Conservation (phyloP, 2,888 invertebrate species). For the Cephus pygmeus region DNA sequence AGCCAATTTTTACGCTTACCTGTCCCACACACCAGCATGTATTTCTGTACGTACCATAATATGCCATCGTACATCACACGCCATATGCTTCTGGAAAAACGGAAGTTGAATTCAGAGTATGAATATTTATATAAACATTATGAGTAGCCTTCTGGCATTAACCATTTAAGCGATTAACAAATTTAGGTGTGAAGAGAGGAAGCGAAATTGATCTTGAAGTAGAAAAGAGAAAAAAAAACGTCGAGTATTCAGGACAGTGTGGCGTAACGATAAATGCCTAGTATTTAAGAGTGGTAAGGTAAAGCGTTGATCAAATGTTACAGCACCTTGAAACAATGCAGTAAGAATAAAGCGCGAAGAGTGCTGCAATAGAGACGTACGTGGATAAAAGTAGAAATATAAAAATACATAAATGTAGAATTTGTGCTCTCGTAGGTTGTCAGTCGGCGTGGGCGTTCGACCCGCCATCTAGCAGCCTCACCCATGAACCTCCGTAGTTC, state of each 20-base stretch:
- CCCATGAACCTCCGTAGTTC: not conserved
- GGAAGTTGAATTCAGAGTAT: slow-evolving; percentile 19
- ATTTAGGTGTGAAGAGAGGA: too few relatives aligned
- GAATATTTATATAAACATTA: not conserved
- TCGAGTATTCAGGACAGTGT: not conserved
- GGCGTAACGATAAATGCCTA: not conserved
- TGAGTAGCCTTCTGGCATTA: not conserved
- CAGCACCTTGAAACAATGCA: not conserved
- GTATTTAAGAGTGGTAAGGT: not conserved
- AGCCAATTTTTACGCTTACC: slow-evolving; percentile 37
- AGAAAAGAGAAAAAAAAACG: too few relatives aligned
- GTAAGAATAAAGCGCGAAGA: not conserved
- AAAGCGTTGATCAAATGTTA: not conserved
- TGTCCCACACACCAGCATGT: slow-evolving; percentile 8
- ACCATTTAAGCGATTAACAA: not conserved
- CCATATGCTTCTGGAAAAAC: slow-evolving; percentile 8
- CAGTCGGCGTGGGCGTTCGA: not conserved
- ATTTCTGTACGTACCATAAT: not conserved
- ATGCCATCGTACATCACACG: not conserved
- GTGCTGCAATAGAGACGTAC: not conserved
- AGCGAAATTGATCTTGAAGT: not conserved
- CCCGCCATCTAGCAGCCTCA: not conserved
- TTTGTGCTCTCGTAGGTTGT: not conserved
- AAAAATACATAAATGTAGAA: not conserved
- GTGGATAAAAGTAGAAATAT: not conserved